Base-by-base conservation (phyloP, 1,140 invertebrate genomes). In the Anastatus disparis region DNA sequence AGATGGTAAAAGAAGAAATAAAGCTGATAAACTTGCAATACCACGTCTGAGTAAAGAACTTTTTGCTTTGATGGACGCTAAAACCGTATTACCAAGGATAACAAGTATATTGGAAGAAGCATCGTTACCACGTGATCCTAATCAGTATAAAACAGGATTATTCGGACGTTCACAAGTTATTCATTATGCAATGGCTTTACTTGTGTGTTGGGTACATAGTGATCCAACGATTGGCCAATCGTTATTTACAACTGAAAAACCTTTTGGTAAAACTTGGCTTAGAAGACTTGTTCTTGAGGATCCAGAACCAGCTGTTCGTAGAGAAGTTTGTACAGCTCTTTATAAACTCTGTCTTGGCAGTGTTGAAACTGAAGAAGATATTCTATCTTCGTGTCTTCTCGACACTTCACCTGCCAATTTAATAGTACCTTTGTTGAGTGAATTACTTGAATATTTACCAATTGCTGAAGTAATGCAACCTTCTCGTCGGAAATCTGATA, bases 51-150 rank as follows among this genome's bases (percentile, higher is more conserved):
- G 90, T 72, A 84, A 90, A 86, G 90, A 91, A 8, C 91, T 97
- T 87, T 79, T 96, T 13, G 89, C 91, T 2, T 88, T 97, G 84
- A 94, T 97, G 90, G 91, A 93, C 69, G 90, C 94, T 0, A 91
- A 95, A 52, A 88, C 89, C 12, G 94, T 96, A 0, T 90, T 97
- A 77, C 89, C 93, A 27, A 88, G 94, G 52, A 84, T 97, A 26
- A 95, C 94, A 65, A 93, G 91, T 73, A 96, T 97, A 78, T 83
- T 98, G 1, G 92, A 93, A 78, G 94, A 96, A 84, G 94, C 94
- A 24, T 93, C 93, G 0, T 85, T 91, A 46, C 89, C 92, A 0
- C 87, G 92, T 61, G 92, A 95, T 82, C 92, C 91, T 0, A 92
- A 92, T 82, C 90, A 92, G 71, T 94, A 95, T 71, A 94, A 95